A percentile compares a stretch with the other conserved stretches of the same genome.
phyloP scores from a whole-genome alignment of 2,888 invertebrate species.

The Lycocerus yunnanus region DNA sequence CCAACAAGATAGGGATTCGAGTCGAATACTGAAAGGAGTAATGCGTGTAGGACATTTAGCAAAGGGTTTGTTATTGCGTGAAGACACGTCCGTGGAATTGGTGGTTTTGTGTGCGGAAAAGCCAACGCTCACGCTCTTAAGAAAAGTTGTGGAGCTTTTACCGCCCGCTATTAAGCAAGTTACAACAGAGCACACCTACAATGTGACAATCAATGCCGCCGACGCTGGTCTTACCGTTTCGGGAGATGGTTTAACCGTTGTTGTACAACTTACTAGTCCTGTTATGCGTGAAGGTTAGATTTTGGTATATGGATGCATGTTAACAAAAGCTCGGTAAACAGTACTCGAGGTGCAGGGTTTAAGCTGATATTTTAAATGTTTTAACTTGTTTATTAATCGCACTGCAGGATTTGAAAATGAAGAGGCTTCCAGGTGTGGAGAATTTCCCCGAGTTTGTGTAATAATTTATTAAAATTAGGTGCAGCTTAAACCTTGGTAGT shows the following conservation, averaged over 20 bases:
- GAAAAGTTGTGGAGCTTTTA: constrained; percentile 83
- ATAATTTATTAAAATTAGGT: neutral
- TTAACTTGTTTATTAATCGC: neutral
- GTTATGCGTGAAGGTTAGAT: constrained; percentile 81
- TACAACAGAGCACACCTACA: constrained; percentile 77
- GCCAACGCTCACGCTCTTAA: constrained; percentile 85
- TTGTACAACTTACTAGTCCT: constrained; percentile 91
- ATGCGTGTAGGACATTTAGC: constrained; percentile 94
- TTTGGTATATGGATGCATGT: constrained; percentile 33
- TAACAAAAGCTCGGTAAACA: constrained; percentile 42
- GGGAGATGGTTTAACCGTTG: constrained; percentile 79
- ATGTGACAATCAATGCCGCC: constrained; percentile 80
- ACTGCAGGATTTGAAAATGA: neutral
- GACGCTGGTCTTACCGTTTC: constrained; percentile 85
- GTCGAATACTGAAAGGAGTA: constrained; percentile 88
- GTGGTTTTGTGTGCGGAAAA: constrained; percentile 95
- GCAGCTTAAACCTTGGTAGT: constrained; percentile 56
- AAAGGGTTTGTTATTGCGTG: constrained; percentile 86
- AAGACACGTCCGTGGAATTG: constrained; percentile 87
- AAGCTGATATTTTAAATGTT: constrained; percentile 44
- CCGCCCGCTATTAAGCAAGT: constrained; percentile 77
- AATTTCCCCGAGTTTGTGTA: neutral
- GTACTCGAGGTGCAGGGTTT: constrained; percentile 53
- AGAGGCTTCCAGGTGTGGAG: neutral
- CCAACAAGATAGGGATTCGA: constrained; percentile 64